These are phyloP conservation scores for Sciurus vulgaris DNA, from an alignment of 2,797 vertebrate genomes.

Conservation along the genomic window DNA sequence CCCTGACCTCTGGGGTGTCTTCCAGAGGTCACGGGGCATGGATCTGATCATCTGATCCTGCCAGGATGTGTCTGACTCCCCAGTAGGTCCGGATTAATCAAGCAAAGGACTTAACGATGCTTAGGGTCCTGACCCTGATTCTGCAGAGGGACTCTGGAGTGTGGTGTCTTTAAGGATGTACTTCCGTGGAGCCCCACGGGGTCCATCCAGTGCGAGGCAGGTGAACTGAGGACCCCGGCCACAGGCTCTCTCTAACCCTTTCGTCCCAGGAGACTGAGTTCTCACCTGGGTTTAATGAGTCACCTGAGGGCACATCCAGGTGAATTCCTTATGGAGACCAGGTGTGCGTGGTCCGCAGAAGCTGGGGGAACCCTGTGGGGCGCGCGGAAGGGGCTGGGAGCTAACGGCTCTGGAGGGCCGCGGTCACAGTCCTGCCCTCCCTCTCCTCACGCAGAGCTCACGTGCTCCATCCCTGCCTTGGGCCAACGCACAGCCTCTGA, in stretches of 20 bases:
- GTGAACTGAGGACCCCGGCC: rapidly evolving
- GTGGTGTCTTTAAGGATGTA: rapidly evolving
- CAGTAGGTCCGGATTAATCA: rapidly evolving
- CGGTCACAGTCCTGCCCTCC: too few species aligned
- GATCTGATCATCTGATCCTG: rapidly evolving
- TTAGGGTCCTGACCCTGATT: background rate
- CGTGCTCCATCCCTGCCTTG: rapidly evolving
- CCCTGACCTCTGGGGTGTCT: background rate
- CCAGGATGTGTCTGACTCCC: background rate
- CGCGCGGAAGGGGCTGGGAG: background rate
- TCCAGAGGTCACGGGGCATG: rapidly evolving
- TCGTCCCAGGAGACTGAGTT: rapidly evolving
- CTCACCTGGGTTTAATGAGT: background rate
- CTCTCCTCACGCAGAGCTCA: rapidly evolving
- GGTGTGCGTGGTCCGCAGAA: background rate
- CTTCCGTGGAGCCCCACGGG: rapidly evolving
- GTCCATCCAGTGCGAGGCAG: rapidly evolving
- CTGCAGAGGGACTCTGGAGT: background rate
- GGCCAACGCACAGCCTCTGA: rapidly evolving
- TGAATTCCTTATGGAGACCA: background rate
- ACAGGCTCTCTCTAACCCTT: background rate
- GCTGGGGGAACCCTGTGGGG: background rate
- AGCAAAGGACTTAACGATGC: rapidly evolving
- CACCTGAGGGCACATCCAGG: background rate
- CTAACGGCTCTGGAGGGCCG: rapidly evolving